Conservation (phyloP, 2,113 vertebrate species). For the Hippocampus mohnikei region DNA sequence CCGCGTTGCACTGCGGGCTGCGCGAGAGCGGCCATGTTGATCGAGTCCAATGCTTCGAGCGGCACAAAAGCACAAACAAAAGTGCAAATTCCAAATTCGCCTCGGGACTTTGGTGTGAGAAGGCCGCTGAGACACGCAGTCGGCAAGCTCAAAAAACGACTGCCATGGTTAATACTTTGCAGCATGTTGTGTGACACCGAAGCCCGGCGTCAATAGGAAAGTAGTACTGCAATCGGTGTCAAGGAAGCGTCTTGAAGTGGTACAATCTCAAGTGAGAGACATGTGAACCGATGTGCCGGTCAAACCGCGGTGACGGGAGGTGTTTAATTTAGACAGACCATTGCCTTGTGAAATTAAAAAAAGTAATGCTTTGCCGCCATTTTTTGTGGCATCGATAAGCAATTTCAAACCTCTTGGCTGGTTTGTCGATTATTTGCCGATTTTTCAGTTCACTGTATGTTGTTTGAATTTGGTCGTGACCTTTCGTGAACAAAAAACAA, state of each 20-base stretch:
- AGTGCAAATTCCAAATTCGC: background rate
- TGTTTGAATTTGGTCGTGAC: too few relatives aligned
- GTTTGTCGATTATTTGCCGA: too few relatives aligned
- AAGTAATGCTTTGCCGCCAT: too few relatives aligned
- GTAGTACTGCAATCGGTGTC: background rate
- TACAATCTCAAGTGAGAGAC: background rate
- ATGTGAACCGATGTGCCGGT: too few relatives aligned
- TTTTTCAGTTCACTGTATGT: too few relatives aligned
- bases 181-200: background rate
- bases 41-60: background rate
- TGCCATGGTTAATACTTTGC: background rate
- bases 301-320: too few relatives aligned
- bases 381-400: too few relatives aligned
- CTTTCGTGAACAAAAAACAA: too few relatives aligned
- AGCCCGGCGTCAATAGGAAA: background rate
- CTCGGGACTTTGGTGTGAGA: background rate
- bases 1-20: conserved; percentile 28
- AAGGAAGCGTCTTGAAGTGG: background rate
- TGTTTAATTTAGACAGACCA: too few relatives aligned
- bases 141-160: background rate
- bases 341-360: too few relatives aligned
- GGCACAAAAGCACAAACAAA: background rate
- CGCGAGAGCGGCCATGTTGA: conserved; percentile 19
- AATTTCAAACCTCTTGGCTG: too few relatives aligned
- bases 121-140: background rate